Conservation (phyloP, 2,113 vertebrate species). For the Coreoperca whiteheadi region DNA sequence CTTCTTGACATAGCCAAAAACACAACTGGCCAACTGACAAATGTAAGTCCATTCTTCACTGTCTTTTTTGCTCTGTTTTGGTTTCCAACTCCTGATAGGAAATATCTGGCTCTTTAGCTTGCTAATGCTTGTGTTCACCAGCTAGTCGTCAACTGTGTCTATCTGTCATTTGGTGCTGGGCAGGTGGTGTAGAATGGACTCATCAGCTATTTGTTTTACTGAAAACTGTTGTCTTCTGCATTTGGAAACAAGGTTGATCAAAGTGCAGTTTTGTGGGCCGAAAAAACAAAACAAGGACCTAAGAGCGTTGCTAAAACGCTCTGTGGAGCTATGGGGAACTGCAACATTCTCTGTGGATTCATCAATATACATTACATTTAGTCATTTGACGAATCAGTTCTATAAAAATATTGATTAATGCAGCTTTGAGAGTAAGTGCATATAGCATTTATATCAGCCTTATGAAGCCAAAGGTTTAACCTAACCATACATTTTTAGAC, state of each 20-base stretch:
- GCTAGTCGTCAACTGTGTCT: neutral
- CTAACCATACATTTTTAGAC: too few species aligned
- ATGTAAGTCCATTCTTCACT: neutral
- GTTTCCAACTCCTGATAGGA: too few species aligned
- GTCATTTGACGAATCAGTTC: too few species aligned
- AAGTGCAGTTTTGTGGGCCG: neutral
- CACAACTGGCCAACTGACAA: neutral
- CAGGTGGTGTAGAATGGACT: neutral
- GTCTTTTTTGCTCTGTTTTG: neutral
- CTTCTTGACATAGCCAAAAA: neutral
- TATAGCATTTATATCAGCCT: too few species aligned
- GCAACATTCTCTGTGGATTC: neutral
- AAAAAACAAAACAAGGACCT: neutral
- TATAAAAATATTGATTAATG: too few species aligned
- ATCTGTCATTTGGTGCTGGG: neutral
- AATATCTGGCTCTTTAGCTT: neutral
- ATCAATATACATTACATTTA: too few species aligned
- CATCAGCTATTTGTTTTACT: neutral
- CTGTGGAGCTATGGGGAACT: neutral
- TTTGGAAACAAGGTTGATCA: neutral
- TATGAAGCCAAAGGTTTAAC: too few species aligned
- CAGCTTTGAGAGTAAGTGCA: too few species aligned
- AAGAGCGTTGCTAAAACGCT: neutral
- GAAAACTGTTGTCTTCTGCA: neutral
- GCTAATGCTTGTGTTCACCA: neutral